Evolutionary conservation across 2,888 invertebrate species (phyloP), one percentile per base, ranked within the genome.

Genomic region (Nysson spinosus): DNA sequence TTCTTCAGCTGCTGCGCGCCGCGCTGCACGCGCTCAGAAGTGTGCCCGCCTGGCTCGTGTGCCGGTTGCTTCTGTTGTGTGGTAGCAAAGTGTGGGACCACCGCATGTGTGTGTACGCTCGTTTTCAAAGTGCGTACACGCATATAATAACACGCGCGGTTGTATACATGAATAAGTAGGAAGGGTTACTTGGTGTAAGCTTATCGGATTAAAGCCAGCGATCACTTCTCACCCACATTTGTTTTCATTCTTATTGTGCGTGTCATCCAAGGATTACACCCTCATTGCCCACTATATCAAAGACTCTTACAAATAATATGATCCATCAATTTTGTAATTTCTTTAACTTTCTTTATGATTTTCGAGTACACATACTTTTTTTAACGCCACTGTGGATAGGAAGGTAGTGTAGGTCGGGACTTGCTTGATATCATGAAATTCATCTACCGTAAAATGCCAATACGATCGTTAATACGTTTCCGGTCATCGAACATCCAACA

Each of bases 1-100:
- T 55, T 60, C 66, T 72, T 69, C 72, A 64, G 74, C 67, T 68
- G 69, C 70, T 67, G 64, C 57, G 56, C 66, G 56, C 55, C 54
- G 42, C 22, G 72, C 66, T 64, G 66, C 69, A 68, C 74, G 72
- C 74, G 72, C 54, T 64, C 64, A 50, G 60, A 72, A 74, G 74
- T 61, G 75, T 74, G 72, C 66, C 64, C 34, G 50, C 40, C 52
- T 54, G 63, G 43, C 58, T 65, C 60, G 60, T 55, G 50, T 55
- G 51, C 55, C 65, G 42, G 40, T 34, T 44, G 65, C 50, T 50
- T 60, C 56, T 57, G 55, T 66, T 60, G 64, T 56, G 64, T 62
- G 62, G 39, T 60, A 66, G 58, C 65, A 56, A 65, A 56, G 57
- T 64, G 61, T 75, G 72, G 54, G 62, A 69, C 58, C 58, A 67